Evolutionary conservation across 37 sponge, comb jelly and placozoan species (phyloP).

Genomic region (Chondrilla cf. caribensis): DNA sequence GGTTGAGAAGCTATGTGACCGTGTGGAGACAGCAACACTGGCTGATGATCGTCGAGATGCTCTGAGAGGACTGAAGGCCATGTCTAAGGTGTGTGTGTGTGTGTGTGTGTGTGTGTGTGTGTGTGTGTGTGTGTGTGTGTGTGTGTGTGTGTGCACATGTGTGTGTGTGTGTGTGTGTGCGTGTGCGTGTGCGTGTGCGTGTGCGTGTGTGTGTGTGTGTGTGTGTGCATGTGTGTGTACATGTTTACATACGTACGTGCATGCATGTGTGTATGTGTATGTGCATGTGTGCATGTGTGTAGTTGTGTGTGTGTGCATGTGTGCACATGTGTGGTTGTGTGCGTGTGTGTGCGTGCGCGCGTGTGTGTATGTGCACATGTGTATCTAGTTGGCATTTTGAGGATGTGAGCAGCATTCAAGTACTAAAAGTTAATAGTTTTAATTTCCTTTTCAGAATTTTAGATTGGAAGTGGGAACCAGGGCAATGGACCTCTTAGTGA

Average conservation of each 20-base stretch:
- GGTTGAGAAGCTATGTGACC: conserved; percentile 37
- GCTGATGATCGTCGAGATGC: conserved; percentile 91
- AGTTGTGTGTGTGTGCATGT: too few relatives aligned
- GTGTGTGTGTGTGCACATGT: neutral
- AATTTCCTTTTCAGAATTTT: conserved; percentile 47
- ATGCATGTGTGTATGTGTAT: too few relatives aligned
- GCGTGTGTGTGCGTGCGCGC: too few relatives aligned
- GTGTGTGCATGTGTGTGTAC: too few relatives aligned
- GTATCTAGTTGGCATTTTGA: too few relatives aligned
- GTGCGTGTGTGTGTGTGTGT: too few relatives aligned
- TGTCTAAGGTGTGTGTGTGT: conserved; percentile 55
- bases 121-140: conserved; percentile 2
- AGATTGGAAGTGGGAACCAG: conserved; percentile 81
- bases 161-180: neutral
- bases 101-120: conserved; percentile 1
- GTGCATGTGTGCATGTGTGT: too few relatives aligned
- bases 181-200: neutral
- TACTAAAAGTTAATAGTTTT: too few relatives aligned
- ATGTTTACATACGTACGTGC: too few relatives aligned
- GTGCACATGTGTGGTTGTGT: too few relatives aligned
- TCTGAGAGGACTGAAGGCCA: conserved; percentile 73
- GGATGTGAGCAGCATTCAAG: too few relatives aligned
- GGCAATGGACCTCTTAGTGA: conserved; percentile 60
- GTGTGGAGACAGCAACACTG: conserved; percentile 73
- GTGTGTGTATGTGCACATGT: too few relatives aligned